Base-by-base conservation (phyloP, 2,797 vertebrate species). In the Gymnodraco acuticeps region DNA sequence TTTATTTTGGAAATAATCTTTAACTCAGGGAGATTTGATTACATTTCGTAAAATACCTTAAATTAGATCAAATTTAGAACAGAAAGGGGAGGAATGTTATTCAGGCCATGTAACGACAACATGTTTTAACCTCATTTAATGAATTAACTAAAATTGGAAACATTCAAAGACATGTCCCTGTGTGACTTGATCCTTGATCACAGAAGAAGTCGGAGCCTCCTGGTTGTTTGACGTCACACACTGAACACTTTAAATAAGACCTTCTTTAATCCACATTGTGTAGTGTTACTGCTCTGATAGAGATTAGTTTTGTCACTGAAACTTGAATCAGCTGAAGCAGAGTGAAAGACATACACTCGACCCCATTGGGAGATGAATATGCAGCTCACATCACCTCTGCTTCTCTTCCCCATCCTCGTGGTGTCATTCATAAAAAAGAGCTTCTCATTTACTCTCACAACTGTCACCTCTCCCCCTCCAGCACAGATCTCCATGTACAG, bases 381-480 rank as follows among this genome's bases (percentile, higher is more conserved):
- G 72, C 66, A 19, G n/a, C 64, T 78, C 68, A 65, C 73, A 48
- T 13, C 31, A 59, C 56, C 61, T 77, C 79, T 75, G 65, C 75
- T 52, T 70, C 68, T 71, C 72, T 38, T 16, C 31, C 31, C 46
- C 53, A 54, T 43, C 62, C 66, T 54, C 56, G 0, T 65, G 41
- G 64, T 62, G 77, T 88, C 84, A 74, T 87, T 90, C 65, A 86
- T 75, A 82, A 75, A 82, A 85, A 80, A 70, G 56, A 76, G 55
- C 52, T 61, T 43, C 74, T 81, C 80, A 78, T 85, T 81, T 66
- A 70, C 63, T 84, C 65, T 54, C 75, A 64, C 56, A 81, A 54
- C 68, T 81, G 78, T 74, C 78, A 56, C 54, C 63, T 73, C 56
- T 61, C 54, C 51, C 51, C 64, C 64, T 23, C 0, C 6, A 1